Base-by-base conservation (phyloP, 2,797 vertebrate species). In the Odontamblyopus rebecca region DNA sequence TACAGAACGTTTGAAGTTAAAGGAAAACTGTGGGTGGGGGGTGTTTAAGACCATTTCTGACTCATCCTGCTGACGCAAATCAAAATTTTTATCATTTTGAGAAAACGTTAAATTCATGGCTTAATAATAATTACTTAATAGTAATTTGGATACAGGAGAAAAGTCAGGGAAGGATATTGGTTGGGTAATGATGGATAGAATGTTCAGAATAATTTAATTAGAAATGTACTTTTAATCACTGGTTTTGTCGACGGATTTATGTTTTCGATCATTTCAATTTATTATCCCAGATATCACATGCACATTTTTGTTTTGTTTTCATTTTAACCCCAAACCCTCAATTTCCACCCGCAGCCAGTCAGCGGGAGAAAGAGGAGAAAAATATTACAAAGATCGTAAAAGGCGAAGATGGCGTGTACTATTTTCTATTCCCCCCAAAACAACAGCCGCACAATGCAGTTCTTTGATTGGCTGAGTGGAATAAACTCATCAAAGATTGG, bases 401-500 rank as follows among this genome's bases (percentile, higher is more conserved):
- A 80, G 68, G 0, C 0, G 26, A 76, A 80, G 86, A 86, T 76
- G 76, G 1, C 0, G 72, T 0, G 80, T 87, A 72, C 23, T 0
- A 38, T 0, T 59, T 0, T 3, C 4, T 73, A 76, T 86, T 51
- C 60, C 48, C 0, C 32, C 68, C 63, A 67, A 16, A 81, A 71
- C 4, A 26, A 67, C 60, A 16, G 0, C 0, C 16, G 1, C 1
- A 65, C 12, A 1, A 41, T 3, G 2, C 6, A 8, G 18, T 29
- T 13, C n/a, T 23, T 32, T 73, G 81, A 89, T 89, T 90, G 88
- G 89, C 29, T 57, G 5, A 48, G 1, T 8, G 0, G 1, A 81
- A 23, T 26, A 69, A 81, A 3, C 4, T 4, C 1, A 4, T 5
- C 0, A 0, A 1, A 48, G 68, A 86, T 89, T 90, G 87, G 91